Evolutionary conservation across 2,113 vertebrate genomes (phyloP), one percentile per base, ranked within the genome.

Genomic region (Todiramphus chloris): DNA sequence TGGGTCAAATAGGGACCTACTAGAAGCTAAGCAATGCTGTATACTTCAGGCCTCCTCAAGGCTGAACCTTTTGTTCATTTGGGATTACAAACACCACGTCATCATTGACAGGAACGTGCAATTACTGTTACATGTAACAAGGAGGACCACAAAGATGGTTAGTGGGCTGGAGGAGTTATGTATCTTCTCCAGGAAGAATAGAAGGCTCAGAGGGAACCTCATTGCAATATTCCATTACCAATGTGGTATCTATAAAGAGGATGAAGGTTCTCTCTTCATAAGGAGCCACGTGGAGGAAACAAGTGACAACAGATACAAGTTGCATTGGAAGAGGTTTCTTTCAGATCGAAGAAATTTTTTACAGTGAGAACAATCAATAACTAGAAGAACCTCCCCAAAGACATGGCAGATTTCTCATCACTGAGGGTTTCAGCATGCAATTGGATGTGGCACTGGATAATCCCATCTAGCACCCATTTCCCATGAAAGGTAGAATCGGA

Each of bases 11-110:
- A 83, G 23, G 12, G 39, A 24, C 11, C 51, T 23, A 37, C 15
- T n/a, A 58, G 56, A 76, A 80, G 3, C 21, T 56, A 78, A 85
- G 33, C 0, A 8, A 31, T 5, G 16, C 0, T 1, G 16, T 41
- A 11, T n/a, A 56, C 10, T 56, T 64, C 13, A 64, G 10, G 10
- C 7, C 3, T 66, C 35, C 23, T 83, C 33, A 37, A 72, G 23
- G 41, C 2, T 46, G 25, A 73, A 51, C 8, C 19, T 0, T 55
- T 50, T 77, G 21, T 56, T 64, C 21, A 17, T 59, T 35, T 69
- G 35, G 10, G 18, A 56, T 68, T 75, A 10, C 20, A 64, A 50
- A 77, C 39, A 50, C 2, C 15, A 14, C 3, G 37, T 43, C 2
- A 50, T 25, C 24, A 81, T 69, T 81, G 20, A 63, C 24, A 46